Percentiles rank a stretch among this genome's conserved stretches.
Evolutionary conservation across 2,113 vertebrate species (phyloP).

Genomic region (Tenrec ecaudatus): DNA sequence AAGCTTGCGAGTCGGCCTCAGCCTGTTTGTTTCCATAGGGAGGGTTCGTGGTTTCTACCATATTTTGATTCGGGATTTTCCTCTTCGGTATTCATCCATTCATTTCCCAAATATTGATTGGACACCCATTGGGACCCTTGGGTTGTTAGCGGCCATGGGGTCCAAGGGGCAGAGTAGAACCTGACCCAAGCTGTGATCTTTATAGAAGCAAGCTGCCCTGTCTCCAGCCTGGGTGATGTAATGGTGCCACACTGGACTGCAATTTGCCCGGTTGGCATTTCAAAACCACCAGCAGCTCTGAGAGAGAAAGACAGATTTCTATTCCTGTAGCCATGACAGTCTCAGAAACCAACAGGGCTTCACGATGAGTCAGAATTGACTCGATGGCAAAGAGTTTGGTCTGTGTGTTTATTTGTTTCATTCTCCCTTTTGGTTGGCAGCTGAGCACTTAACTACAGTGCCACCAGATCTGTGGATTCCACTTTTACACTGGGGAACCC

Average conservation of each 20-base stretch:
- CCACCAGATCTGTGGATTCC: not conserved
- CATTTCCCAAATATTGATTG: slow-evolving; percentile 11
- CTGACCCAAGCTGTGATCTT: not conserved
- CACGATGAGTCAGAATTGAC: not conserved
- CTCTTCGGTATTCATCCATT: not conserved
- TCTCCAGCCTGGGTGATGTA: not conserved
- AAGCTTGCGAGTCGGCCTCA: not conserved
- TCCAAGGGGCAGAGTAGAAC: not conserved
- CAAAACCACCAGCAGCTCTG: too few species aligned
- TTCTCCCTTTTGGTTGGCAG: not conserved
- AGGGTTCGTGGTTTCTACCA: not conserved
- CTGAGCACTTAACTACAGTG: not conserved
- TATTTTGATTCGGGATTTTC: slow-evolving; percentile 12
- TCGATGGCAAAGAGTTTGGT: not conserved
- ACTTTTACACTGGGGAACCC: not conserved
- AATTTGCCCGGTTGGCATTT: too few species aligned
- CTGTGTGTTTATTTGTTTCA: not conserved
- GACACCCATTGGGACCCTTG: not conserved
- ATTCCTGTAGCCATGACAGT: too few species aligned
- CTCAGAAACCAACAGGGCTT: too few species aligned
- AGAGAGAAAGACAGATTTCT: too few species aligned
- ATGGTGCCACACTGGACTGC: too few species aligned
- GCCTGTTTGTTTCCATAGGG: not conserved
- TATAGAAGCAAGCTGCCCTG: not conserved
- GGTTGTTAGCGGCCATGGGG: not conserved